Conservation (phyloP, 2,888 invertebrate species). For the Dicranocentrus wangi region DNA sequence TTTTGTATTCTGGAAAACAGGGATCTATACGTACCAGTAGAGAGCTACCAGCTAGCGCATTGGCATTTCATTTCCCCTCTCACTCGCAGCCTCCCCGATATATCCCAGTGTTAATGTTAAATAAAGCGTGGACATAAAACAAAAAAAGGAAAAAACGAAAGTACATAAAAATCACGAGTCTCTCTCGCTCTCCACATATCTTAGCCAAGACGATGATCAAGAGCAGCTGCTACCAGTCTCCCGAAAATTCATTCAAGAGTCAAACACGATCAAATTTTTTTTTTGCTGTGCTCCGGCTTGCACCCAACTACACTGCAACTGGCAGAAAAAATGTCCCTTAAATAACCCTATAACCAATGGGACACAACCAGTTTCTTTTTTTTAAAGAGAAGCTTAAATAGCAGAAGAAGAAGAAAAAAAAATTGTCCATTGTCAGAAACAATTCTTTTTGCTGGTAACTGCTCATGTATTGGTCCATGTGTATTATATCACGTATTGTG, state of each 20-base stretch:
- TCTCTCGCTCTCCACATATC: not conserved
- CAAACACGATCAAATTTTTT: slow-evolving; percentile 21
- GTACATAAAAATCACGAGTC: slow-evolving; percentile 62
- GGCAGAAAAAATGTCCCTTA: slow-evolving; percentile 24
- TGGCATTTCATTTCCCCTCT: slow-evolving; percentile 50
- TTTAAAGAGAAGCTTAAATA: slow-evolving; percentile 37
- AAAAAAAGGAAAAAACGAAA: slow-evolving; percentile 52
- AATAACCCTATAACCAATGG: too few relatives aligned
- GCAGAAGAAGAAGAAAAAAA: slow-evolving; percentile 27
- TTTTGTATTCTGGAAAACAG: too few relatives aligned
- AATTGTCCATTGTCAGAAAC: slow-evolving; percentile 37
- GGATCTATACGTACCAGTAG: not conserved
- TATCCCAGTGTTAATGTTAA: slow-evolving; percentile 56
- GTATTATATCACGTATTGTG: slow-evolving; percentile 1
- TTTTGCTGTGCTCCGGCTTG: slow-evolving; percentile 15
- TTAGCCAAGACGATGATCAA: slow-evolving; percentile 17
- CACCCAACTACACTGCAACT: slow-evolving; percentile 33
- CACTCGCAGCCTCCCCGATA: slow-evolving; percentile 20
- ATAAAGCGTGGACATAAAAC: slow-evolving; percentile 64
- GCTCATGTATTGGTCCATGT: not conserved
- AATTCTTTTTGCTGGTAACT: not conserved
- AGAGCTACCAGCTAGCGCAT: slow-evolving; percentile 6
- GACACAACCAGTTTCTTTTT: too few relatives aligned
- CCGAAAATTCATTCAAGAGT: slow-evolving; percentile 48
- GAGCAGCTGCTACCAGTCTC: slow-evolving; percentile 37